Evolutionary conservation across 2,888 invertebrate genomes (phyloP).

Genomic region (Megalurothrips usitatus): DNA sequence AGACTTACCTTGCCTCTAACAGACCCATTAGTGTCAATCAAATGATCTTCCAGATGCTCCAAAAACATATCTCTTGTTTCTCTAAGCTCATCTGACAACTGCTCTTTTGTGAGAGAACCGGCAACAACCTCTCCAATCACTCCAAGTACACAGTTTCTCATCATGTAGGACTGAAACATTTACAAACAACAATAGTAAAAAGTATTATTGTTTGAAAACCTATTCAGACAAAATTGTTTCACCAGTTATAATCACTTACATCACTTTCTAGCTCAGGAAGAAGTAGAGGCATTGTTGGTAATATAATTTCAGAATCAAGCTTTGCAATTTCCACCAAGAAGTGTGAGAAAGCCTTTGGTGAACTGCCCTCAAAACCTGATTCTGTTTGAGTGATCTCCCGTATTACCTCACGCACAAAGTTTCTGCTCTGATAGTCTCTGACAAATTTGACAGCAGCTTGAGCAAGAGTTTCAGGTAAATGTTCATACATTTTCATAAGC

Average conservation of each 20-base stretch:
- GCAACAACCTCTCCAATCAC: slow-evolving; percentile 77
- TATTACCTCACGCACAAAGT: slow-evolving; percentile 50
- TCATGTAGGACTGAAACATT: slow-evolving; percentile 50
- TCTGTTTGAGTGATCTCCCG: slow-evolving; percentile 69
- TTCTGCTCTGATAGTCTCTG: slow-evolving; percentile 49
- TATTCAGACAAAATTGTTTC: slow-evolving; percentile 28
- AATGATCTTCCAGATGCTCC: slow-evolving; percentile 72
- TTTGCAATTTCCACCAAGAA: slow-evolving; percentile 64
- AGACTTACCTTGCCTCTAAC: slow-evolving; percentile 70
- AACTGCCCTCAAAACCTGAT: slow-evolving; percentile 47
- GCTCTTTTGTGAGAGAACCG: slow-evolving; percentile 62
- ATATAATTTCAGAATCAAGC: slow-evolving; percentile 56
- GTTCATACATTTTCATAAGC: slow-evolving; percentile 71
- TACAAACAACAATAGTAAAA: slow-evolving; percentile 23
- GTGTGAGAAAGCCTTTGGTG: slow-evolving; percentile 51
- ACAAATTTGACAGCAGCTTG: slow-evolving; percentile 66
- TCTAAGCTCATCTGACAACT: slow-evolving; percentile 62
- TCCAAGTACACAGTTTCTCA: slow-evolving; percentile 76
- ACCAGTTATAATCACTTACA: slow-evolving; percentile 42
- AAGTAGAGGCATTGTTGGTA: slow-evolving; percentile 57
- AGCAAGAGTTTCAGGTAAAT: slow-evolving; percentile 63
- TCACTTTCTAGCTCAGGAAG: slow-evolving; percentile 58
- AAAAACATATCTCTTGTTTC: slow-evolving; percentile 73
- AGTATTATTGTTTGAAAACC: slow-evolving; percentile 28
- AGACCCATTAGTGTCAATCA: slow-evolving; percentile 77